Base-by-base conservation (phyloP, 1,140 invertebrate species). In the Nephila pilipes region DNA sequence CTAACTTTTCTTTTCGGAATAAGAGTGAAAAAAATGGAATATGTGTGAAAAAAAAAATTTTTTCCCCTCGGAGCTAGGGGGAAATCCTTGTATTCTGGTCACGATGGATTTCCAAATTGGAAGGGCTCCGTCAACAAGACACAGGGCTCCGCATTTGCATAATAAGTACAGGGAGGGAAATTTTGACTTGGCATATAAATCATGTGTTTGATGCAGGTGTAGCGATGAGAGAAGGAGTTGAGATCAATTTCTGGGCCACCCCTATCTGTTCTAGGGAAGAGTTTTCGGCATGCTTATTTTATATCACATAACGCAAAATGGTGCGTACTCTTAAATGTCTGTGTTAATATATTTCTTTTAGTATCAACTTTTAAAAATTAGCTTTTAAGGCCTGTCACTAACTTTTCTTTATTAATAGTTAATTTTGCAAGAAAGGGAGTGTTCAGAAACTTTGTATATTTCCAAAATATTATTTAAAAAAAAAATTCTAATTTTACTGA, bases 61-160 rank as follows among this genome's bases (percentile, higher is more conserved):
- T 4, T 38, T 6, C 20, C 38, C 22, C 80, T 75, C 69, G 18
- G 14, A 32, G 29, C 25, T 18, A 38, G 38, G 3, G 20, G 22
- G 18, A 55, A 14, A 81, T 81, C n/a, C 46, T 54, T 81, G 80
- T 25, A 81, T 81, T 81, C 80, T 16, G 25, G 80, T 54, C 80
- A 81, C 80, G 80, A 81, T 46, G 80, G 46, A 85, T 46, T 85
- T 55, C 83, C 83, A 60, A 85, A 60, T 85, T 57, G 83, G 57
- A 60, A 58, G 16, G 20, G 83, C 83, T 85, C 83, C 83, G 83
- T 85, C 83, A 85, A 85, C 83, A 85, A 85, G 57, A 85, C 83
- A 80, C 32, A 22, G 75, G 29, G 75, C 36, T 8, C 8, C 36
- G 54, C 54, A 85, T 85, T 85, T 85, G 16, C 83, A 85, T 85